phyloP scores from a whole-genome alignment of 2,797 vertebrate genomes.

The Liasis olivaceus region DNA sequence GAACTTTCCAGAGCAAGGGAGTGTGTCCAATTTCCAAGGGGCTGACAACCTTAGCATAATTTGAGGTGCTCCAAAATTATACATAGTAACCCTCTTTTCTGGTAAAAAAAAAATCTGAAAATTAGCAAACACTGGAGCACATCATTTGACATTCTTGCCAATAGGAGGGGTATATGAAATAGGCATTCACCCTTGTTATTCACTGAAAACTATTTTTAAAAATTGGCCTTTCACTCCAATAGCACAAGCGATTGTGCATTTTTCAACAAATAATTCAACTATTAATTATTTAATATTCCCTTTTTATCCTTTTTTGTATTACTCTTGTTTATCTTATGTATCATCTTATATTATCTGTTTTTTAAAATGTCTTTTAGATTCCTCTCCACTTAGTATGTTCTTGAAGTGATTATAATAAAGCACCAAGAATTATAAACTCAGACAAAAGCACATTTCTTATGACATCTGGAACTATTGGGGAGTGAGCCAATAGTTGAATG shows the following conservation, averaged over 20 bases:
- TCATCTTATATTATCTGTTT: neutral
- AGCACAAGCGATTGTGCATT: neutral
- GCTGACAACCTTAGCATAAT: slow-evolving; percentile 18
- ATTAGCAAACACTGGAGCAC: slow-evolving; percentile 22
- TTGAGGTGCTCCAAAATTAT: slow-evolving; percentile 22
- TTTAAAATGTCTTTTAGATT: neutral
- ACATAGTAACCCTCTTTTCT: slow-evolving; percentile 18
- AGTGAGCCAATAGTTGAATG: neutral
- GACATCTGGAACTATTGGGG: neutral
- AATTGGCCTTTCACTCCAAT: neutral
- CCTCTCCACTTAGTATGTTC: neutral
- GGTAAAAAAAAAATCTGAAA: slow-evolving; percentile 26
- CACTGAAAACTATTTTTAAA: slow-evolving; percentile 20
- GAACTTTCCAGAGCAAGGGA: slow-evolving; percentile 8
- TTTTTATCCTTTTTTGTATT: neutral
- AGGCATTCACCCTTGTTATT: slow-evolving; percentile 3
- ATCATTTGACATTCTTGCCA: slow-evolving; percentile 30
- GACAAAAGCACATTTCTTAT: neutral
- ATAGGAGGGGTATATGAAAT: slow-evolving; percentile 3
- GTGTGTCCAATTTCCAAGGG: slow-evolving; percentile 16
- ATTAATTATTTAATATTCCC: neutral
- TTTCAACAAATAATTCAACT: slow-evolving; percentile 7
- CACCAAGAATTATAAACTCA: neutral
- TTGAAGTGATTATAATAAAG: neutral
- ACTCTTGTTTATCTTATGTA: neutral